Evolutionary conservation across 2,797 vertebrate species (phyloP).

Genomic region (Sarcoramphus papa): DNA sequence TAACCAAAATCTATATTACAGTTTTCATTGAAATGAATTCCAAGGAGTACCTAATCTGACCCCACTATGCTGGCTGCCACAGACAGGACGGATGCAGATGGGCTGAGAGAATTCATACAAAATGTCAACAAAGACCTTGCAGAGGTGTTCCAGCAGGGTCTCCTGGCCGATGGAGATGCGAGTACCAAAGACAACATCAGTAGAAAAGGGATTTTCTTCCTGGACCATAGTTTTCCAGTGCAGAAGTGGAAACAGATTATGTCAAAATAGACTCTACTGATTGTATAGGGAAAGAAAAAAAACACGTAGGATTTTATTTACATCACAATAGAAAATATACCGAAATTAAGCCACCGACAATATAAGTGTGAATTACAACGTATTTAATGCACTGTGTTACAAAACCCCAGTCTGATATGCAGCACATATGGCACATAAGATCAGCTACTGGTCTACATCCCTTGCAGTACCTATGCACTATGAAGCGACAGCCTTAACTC

Average conservation of each 20-base stretch:
- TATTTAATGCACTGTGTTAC: background rate
- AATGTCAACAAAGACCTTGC: background rate
- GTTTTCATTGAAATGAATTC: background rate
- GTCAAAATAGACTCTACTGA: background rate
- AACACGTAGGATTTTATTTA: background rate
- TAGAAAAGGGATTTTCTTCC: background rate
- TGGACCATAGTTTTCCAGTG: background rate
- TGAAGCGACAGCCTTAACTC: background rate
- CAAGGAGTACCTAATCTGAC: background rate
- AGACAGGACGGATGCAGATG: background rate
- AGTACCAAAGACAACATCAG: background rate
- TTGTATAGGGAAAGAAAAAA: background rate
- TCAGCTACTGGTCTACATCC: background rate
- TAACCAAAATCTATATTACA: background rate
- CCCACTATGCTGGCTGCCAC: background rate
- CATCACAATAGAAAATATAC: background rate
- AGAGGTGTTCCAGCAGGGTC: background rate
- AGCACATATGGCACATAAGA: background rate
- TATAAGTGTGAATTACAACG: background rate
- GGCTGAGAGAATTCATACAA: background rate
- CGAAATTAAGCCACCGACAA: background rate
- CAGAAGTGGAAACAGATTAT: background rate
- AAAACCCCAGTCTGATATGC: rapidly evolving
- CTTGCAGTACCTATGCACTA: background rate
- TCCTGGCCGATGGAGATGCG: background rate